A percentile compares a stretch with the other conserved stretches of the same genome.
phyloP scores from a whole-genome alignment of 2,888 invertebrate species.

The Lithophane semibrunnea region DNA sequence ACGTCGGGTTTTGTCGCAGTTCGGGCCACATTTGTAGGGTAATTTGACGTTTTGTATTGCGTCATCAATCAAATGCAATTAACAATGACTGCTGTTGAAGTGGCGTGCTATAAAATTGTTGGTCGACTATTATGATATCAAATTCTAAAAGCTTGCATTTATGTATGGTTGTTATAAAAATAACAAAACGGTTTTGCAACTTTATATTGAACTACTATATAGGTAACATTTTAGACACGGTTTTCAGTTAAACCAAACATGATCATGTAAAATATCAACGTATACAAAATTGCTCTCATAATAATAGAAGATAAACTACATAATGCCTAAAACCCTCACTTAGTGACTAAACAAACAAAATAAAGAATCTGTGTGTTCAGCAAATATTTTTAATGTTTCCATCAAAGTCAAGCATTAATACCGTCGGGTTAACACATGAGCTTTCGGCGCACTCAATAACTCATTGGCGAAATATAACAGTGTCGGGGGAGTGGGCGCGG shows the following conservation, averaged over 20 bases:
- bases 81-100: conserved; percentile 75
- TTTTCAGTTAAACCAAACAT: neutral
- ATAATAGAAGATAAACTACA: neutral
- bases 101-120: conserved; percentile 51
- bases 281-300: no score
- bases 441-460: conserved; percentile 88
- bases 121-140: conserved; percentile 51
- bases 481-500: conserved; percentile 79
- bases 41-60: conserved; percentile 88
- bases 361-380: conserved; percentile 36
- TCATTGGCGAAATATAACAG: conserved; percentile 88
- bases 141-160: conserved; percentile 36
- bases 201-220: neutral
- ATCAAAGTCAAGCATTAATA: conserved; percentile 76
- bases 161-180: neutral
- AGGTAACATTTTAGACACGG: neutral
- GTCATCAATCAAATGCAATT: conserved; percentile 88
- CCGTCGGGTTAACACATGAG: conserved; percentile 83
- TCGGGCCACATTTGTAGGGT: conserved; percentile 81
- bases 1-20: conserved; percentile 84
- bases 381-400: conserved; percentile 64
- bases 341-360: conserved; percentile 23
- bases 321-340: neutral
- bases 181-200: conserved; percentile 6
- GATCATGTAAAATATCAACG: no score